These are phyloP conservation scores for Paragorgia papillata DNA, from an alignment of 92 coral and sea anemone genomes.

Conservation along the genomic window DNA sequence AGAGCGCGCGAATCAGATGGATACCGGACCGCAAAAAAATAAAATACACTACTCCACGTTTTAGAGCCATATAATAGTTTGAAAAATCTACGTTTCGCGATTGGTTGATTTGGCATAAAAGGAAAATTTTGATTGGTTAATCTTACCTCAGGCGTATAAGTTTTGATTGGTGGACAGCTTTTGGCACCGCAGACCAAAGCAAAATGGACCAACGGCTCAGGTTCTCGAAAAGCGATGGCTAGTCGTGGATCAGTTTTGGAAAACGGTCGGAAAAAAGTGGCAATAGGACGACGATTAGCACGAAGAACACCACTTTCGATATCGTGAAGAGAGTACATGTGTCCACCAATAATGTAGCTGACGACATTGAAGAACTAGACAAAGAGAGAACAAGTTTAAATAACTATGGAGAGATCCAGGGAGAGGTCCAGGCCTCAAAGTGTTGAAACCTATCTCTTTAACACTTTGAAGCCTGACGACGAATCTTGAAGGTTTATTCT, in stretches of 20 bases:
- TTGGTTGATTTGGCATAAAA: no score
- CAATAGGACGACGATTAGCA: constrained; percentile 89
- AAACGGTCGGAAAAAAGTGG: constrained; percentile 81
- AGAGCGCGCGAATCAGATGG: no score
- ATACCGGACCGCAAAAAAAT: no score
- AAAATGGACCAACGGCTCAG: constrained; percentile 94
- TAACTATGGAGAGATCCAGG: no score
- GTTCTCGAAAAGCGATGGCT: constrained; percentile 71
- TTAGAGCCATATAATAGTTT: no score
- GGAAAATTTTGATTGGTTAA: no score
- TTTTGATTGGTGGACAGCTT: constrained; percentile 98
- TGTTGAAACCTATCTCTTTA: no score
- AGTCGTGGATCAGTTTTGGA: constrained; percentile 85
- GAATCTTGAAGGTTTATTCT: no score
- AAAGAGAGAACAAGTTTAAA: neutral
- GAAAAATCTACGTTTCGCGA: no score
- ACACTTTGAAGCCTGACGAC: no score
- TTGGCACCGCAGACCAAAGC: constrained; percentile 99
- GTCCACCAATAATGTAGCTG: constrained; percentile 88
- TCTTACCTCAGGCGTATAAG: constrained; percentile 83
- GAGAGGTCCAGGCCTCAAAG: no score
- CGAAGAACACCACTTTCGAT: constrained; percentile 96
- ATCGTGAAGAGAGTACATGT: constrained; percentile 78
- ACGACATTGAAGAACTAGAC: constrained; percentile 91
- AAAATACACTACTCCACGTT: no score